Conservation (phyloP, 30 jellyfish, hydroid and myxozoan genomes). For the Phacellophora camtschatica region DNA sequence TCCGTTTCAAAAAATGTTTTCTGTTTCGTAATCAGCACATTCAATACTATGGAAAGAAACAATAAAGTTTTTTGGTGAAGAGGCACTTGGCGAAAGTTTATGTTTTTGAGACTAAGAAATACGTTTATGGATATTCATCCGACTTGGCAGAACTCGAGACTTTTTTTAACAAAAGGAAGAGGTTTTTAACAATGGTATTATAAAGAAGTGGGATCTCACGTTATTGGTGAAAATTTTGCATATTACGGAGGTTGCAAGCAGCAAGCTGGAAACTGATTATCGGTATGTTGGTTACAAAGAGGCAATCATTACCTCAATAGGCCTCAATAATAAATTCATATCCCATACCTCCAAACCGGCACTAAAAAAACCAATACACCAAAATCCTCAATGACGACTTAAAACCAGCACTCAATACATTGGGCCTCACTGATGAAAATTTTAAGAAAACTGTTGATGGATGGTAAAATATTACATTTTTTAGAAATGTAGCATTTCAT, state of each 20-base stretch:
- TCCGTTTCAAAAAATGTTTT: no score
- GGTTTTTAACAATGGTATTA: constrained; percentile 7
- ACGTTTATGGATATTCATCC: constrained; percentile 19
- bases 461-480: no score
- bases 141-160: not conserved
- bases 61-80: no score
- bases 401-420: not conserved
- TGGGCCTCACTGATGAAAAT: constrained; percentile 1
- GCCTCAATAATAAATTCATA: not conserved
- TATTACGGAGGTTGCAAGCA: not conserved
- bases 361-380: not conserved
- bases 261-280: not conserved
- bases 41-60: no score
- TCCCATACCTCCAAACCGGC: not conserved
- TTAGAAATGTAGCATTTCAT: no score
- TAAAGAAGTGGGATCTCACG: constrained; percentile 27
- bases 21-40: no score
- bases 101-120: not conserved
- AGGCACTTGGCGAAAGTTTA: no score
- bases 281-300: not conserved
- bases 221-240: constrained; percentile 19
- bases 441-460: constrained; percentile 2
- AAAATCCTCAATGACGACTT: not conserved
- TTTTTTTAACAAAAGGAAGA: not conserved
- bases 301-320: not conserved